These are phyloP conservation scores for Haliclystus octoradiatus DNA, from an alignment of 30 jellyfish, hydroid and myxozoan genomes.

Conservation along the genomic window DNA sequence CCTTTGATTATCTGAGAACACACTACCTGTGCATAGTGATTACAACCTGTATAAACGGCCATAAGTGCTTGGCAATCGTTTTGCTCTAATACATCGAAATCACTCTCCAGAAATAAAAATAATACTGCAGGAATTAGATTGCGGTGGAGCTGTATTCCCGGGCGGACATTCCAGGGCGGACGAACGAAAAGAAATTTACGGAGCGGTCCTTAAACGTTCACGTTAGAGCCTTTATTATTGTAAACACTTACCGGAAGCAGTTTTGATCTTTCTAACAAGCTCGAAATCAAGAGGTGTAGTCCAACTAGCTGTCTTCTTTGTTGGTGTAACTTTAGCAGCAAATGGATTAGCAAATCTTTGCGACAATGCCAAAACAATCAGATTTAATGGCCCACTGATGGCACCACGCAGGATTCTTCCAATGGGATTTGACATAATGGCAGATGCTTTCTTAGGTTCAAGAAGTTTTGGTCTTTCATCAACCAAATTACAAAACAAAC, in stretches of 20 bases:
- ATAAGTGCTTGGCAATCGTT: too few species aligned
- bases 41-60: too few species aligned
- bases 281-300: constrained; percentile 55
- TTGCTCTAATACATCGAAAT: neutral
- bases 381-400: constrained; percentile 87
- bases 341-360: constrained; percentile 73
- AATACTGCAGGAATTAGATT: too few species aligned
- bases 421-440: constrained; percentile 67
- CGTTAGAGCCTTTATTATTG: neutral
- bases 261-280: constrained; percentile 36
- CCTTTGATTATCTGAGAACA: too few species aligned
- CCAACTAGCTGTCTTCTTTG: constrained; percentile 88
- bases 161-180: too few species aligned
- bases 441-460: constrained; percentile 54
- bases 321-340: constrained; percentile 49
- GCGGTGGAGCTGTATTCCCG: too few species aligned
- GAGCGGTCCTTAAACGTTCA: too few species aligned
- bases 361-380: constrained; percentile 61
- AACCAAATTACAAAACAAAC: constrained; percentile 71
- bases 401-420: constrained; percentile 55
- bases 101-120: neutral
- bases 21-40: too few species aligned
- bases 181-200: too few species aligned
- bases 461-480: constrained; percentile 78
- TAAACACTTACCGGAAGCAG: constrained; percentile 50